Evolutionary conservation across 1,140 invertebrate genomes (phyloP).

Genomic region (Drosophila saltans): DNA sequence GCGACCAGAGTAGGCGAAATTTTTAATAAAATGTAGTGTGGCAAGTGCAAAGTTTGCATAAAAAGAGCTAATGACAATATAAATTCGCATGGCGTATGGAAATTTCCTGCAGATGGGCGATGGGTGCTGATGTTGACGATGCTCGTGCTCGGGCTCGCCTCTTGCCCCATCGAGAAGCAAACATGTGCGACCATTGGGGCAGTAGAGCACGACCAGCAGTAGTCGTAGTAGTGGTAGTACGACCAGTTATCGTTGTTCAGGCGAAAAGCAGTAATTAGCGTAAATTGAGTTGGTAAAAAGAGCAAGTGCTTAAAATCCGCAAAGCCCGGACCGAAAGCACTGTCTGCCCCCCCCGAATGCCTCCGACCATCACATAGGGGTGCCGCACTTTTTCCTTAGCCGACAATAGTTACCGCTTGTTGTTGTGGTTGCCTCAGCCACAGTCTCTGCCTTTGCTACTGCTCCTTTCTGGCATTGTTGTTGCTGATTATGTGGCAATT

Average conservation of each 20-base stretch:
- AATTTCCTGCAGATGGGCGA: conserved; percentile 58
- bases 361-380: not conserved
- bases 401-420: conserved; percentile 48
- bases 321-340: not conserved
- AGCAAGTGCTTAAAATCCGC: conserved; percentile 65
- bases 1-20: conserved; percentile 36
- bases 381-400: not conserved
- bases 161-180: not conserved
- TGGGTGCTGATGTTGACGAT: conserved; percentile 35
- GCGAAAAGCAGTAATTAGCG: conserved; percentile 80
- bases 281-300: conserved; percentile 81
- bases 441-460: not conserved
- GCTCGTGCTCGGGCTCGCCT: conserved; percentile 11
- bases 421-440: conserved; percentile 36
- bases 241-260: conserved; percentile 56
- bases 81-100: conserved; percentile 63
- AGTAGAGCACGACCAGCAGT: conserved; percentile 2
- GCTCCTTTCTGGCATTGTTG: conserved; percentile 24
- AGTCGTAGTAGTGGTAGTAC: not conserved
- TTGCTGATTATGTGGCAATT: conserved; percentile 77
- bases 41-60: conserved; percentile 51
- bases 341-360: not conserved
- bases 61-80: conserved; percentile 79
- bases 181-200: not conserved
- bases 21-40: conserved; percentile 67